Conservation (phyloP, 2,113 vertebrate species). For the Thinocorus orbignyianus region DNA sequence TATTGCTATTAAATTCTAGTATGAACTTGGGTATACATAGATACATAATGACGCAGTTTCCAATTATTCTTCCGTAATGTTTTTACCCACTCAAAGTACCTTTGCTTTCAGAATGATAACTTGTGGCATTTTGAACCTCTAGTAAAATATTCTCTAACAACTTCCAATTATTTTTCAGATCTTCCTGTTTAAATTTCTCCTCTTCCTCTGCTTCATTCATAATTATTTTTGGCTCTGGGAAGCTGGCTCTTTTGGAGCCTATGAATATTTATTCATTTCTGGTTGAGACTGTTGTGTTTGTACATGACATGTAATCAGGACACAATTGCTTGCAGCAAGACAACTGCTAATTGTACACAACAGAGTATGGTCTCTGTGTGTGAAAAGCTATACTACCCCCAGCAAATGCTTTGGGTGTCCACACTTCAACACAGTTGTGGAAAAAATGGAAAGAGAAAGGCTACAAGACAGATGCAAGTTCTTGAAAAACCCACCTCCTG, state of each 20-base stretch:
- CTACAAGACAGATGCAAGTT: not conserved
- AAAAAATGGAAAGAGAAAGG: not conserved
- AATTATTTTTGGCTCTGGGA: constrained; percentile 35
- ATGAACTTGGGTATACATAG: not conserved
- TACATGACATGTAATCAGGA: not conserved
- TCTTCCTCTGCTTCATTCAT: not conserved
- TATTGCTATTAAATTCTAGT: not conserved
- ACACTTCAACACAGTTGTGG: not conserved
- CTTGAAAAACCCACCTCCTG: not conserved
- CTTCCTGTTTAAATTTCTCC: constrained; percentile 25
- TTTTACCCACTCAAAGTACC: not conserved
- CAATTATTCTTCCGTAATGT: not conserved
- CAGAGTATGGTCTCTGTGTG: not conserved
- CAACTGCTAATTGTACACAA: not conserved
- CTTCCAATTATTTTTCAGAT: constrained; percentile 13
- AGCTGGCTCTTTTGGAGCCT: not conserved
- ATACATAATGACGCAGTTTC: not conserved
- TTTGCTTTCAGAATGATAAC: not conserved
- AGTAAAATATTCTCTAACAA: not conserved
- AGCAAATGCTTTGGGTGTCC: not conserved
- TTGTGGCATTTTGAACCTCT: not conserved
- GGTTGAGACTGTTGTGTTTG: not conserved
- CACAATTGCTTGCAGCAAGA: not conserved
- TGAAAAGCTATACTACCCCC: not conserved
- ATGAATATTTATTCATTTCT: constrained; percentile 15